phyloP scores from a whole-genome alignment of 1,140 invertebrate genomes.

The Nylanderia fulva region DNA sequence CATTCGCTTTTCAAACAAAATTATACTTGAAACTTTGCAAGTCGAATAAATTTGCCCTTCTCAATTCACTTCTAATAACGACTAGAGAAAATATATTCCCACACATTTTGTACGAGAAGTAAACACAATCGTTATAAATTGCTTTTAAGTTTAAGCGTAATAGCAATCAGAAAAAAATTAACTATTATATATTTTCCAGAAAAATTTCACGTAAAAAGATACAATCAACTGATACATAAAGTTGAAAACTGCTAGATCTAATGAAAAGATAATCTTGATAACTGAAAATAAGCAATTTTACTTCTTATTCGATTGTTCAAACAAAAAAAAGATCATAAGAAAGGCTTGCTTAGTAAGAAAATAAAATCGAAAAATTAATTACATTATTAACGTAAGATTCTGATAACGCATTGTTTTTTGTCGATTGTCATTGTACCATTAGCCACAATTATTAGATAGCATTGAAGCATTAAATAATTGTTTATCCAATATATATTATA shows the following conservation, averaged over 20 bases:
- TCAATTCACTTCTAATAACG: too few species aligned
- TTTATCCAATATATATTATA: conserved; percentile 19
- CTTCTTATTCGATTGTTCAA: not conserved
- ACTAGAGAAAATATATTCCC: too few species aligned
- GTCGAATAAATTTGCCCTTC: not conserved
- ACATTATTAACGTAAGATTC: not conserved
- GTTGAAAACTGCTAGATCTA: too few species aligned
- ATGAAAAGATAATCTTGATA: not conserved
- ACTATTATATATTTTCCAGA: not conserved
- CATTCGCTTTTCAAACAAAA: not conserved
- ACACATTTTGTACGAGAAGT: too few species aligned
- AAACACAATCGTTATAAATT: too few species aligned
- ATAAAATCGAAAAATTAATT: conserved; percentile 9
- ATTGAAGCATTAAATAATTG: not conserved
- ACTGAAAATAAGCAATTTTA: not conserved
- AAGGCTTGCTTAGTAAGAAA: not conserved
- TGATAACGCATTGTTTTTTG: not conserved
- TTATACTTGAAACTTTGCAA: not conserved
- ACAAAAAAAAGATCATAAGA: conserved; percentile 18
- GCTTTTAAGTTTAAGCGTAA: too few species aligned
- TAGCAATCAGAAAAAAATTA: too few species aligned
- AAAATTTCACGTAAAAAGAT: not conserved
- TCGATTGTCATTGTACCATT: not conserved
- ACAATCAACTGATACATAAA: not conserved
- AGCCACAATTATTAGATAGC: conserved; percentile 2